These are phyloP conservation scores for Drosophila suboccidentalis DNA, from an alignment of 2,888 invertebrate species.

Conservation along the genomic window DNA sequence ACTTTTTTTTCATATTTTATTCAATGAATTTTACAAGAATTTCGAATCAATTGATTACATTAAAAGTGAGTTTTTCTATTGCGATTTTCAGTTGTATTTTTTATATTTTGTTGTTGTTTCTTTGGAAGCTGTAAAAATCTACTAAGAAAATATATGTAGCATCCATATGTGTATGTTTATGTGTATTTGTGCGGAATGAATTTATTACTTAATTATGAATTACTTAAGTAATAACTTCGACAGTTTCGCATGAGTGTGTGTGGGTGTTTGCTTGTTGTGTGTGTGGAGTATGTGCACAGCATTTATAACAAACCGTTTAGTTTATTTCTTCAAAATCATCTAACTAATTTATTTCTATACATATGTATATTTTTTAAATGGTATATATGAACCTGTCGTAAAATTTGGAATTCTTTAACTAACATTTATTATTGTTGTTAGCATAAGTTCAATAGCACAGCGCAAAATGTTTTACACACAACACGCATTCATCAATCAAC, in stretches of 20 bases:
- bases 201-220: background rate
- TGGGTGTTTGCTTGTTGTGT: slow-evolving; percentile 12
- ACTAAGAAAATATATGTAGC: slow-evolving; percentile 73
- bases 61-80: slow-evolving; percentile 45
- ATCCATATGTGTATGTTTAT: slow-evolving; percentile 27
- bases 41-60: slow-evolving; percentile 63
- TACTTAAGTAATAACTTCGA: slow-evolving; percentile 2
- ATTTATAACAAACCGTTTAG: slow-evolving; percentile 44
- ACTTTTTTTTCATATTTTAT: slow-evolving; percentile 28
- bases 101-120: slow-evolving; percentile 16
- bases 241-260: slow-evolving; percentile 7
- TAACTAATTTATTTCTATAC: slow-evolving; percentile 29
- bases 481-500: slow-evolving; percentile 18
- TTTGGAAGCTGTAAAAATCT: slow-evolving; percentile 73
- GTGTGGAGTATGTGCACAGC: slow-evolving; percentile 26
- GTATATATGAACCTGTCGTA: slow-evolving; percentile 24
- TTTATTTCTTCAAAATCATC: slow-evolving; percentile 34
- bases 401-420: slow-evolving; percentile 42
- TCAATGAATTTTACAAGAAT: slow-evolving; percentile 63
- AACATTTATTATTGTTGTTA: slow-evolving; percentile 44
- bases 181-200: slow-evolving; percentile 12
- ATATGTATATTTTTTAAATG: slow-evolving; percentile 3
- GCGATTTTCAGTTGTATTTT: slow-evolving; percentile 18
- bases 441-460: slow-evolving; percentile 58
- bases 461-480: slow-evolving; percentile 53